Conservation (phyloP, 2,888 invertebrate genomes). For the Caenorhabditis wallacei region DNA sequence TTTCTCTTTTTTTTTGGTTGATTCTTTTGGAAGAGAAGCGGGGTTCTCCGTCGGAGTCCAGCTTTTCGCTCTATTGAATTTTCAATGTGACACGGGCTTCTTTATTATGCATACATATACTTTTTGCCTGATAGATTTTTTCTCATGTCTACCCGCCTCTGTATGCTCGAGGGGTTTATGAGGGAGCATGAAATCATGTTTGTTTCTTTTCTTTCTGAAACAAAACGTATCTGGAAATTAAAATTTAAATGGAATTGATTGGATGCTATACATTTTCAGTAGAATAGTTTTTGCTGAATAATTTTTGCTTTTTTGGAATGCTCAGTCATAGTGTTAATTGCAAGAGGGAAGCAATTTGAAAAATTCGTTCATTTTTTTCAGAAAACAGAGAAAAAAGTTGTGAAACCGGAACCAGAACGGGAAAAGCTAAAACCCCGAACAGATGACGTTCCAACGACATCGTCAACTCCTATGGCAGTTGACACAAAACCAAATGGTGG, state of each 20-base stretch:
- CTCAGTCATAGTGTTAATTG: no score
- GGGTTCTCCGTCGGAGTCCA: slow-evolving; percentile 29
- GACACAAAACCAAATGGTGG: slow-evolving; percentile 54
- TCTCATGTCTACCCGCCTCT: slow-evolving; percentile 31
- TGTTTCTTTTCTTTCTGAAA: slow-evolving; percentile 15
- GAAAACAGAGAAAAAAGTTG: slow-evolving; percentile 57
- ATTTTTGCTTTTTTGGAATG: neutral
- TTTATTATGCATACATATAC: slow-evolving; percentile 64
- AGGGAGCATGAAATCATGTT: slow-evolving; percentile 15
- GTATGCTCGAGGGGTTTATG: neutral
- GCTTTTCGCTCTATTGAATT: slow-evolving; percentile 64
- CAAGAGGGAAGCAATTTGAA: neutral
- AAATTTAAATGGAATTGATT: slow-evolving; percentile 14
- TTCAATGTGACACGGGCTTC: slow-evolving; percentile 63
- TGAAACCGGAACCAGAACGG: slow-evolving; percentile 49
- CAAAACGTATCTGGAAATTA: neutral
- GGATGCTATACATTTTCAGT: neutral
- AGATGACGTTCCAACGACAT: slow-evolving; percentile 55
- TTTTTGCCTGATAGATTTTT: slow-evolving; percentile 62
- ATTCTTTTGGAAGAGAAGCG: slow-evolving; percentile 17
- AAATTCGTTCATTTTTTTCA: no score
- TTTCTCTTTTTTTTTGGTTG: slow-evolving; percentile 30
- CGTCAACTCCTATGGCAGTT: slow-evolving; percentile 36
- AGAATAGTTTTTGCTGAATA: slow-evolving; percentile 12
- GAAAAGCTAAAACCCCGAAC: slow-evolving; percentile 51